Conservation (phyloP, 1,140 invertebrate genomes). For the Elymnias hypermnestra region DNA sequence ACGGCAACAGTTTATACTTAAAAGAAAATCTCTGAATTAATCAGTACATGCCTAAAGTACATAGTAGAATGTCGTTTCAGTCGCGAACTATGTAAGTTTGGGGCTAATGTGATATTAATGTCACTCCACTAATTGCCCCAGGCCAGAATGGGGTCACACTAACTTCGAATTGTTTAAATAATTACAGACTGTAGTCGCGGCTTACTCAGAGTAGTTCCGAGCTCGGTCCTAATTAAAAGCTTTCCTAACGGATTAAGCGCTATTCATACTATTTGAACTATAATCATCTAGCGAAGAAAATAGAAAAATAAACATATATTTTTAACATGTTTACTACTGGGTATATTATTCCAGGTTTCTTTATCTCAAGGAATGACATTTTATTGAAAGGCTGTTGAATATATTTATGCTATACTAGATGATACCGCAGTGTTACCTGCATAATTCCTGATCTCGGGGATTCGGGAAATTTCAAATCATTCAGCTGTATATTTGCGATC, state of each 20-base stretch:
- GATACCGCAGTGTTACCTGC: no score
- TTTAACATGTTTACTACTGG: no score
- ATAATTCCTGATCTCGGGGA: no score
- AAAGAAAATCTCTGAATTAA: neutral
- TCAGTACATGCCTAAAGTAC: neutral
- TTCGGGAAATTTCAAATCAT: no score
- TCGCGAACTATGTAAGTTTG: conserved; percentile 34
- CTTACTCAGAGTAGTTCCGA: conserved; percentile 12
- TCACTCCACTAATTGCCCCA: conserved; percentile 50
- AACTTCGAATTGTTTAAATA: conserved; percentile 62
- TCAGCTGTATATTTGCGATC: no score
- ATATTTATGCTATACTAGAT: no score
- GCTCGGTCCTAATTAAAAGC: conserved; percentile 3
- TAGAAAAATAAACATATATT: no score
- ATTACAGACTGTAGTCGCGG: conserved; percentile 37
- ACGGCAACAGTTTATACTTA: neutral
- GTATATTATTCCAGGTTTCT: no score
- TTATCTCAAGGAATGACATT: no score
- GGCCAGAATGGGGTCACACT: conserved; percentile 47
- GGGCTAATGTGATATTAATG: conserved; percentile 61
- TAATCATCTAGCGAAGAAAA: neutral
- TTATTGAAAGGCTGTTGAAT: no score
- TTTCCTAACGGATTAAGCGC: conserved; percentile 1
- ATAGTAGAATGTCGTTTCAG: conserved; percentile 31
- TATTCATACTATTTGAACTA: neutral